These are phyloP conservation scores for Otolemur crassicaudatus DNA, from an alignment of 2,797 vertebrate species.

Conservation along the genomic window DNA sequence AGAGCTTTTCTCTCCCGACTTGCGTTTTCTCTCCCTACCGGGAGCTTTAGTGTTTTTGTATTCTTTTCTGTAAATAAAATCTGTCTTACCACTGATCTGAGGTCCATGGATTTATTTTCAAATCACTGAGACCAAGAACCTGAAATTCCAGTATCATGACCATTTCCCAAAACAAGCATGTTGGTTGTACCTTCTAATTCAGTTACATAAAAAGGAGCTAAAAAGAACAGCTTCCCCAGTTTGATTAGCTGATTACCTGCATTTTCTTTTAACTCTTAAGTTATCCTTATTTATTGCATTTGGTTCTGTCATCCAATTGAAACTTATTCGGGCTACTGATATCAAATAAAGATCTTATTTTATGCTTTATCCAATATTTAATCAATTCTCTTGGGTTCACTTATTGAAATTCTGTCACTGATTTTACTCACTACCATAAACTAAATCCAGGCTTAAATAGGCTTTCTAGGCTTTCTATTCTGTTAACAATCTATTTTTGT, in stretches of 20 bases:
- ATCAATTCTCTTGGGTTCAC: background rate
- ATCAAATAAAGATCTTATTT: background rate
- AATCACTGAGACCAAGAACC: too few relatives aligned
- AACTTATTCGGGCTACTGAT: background rate
- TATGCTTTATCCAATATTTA: background rate
- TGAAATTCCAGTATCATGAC: background rate
- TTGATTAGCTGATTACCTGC: background rate
- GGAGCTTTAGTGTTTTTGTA: too few relatives aligned
- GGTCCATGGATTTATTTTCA: too few relatives aligned
- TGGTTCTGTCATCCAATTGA: background rate
- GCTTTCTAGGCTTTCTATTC: background rate
- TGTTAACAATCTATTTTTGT: background rate
- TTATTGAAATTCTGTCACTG: constrained; percentile 50
- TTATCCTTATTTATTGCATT: background rate
- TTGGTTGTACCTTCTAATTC: constrained; percentile 24
- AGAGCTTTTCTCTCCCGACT: too few relatives aligned
- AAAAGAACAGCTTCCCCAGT: background rate
- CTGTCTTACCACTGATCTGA: too few relatives aligned
- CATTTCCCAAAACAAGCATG: constrained; percentile 19
- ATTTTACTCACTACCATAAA: constrained; percentile 28
- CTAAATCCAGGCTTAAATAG: constrained; percentile 4
- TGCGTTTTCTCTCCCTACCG: too few relatives aligned
- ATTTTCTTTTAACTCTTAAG: background rate
- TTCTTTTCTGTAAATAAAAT: too few relatives aligned
- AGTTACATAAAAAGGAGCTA: constrained; percentile 11